A percentile compares a stretch with the other conserved stretches of the same genome.
Evolutionary conservation across 2,888 invertebrate species (phyloP).

Genomic region (Drosophila sordidapex): DNA sequence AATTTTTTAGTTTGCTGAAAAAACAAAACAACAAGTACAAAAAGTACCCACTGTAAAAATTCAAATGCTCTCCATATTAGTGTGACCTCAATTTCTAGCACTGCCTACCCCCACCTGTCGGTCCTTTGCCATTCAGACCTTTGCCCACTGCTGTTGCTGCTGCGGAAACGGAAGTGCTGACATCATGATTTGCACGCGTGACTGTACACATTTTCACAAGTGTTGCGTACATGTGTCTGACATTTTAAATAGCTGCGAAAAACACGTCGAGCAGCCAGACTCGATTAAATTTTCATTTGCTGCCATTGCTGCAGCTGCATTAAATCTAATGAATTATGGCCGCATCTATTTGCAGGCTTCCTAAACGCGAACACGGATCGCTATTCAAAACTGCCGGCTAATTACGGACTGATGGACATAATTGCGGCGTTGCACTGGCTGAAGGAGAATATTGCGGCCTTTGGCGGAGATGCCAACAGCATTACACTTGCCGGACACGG

Average conservation of each 20-base stretch:
- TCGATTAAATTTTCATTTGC: conserved; percentile 64
- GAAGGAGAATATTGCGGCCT: conserved; percentile 96
- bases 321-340: conserved; percentile 39
- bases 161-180: conserved; percentile 77
- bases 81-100: conserved; percentile 62
- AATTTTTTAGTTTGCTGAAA: neutral
- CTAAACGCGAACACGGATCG: conserved; percentile 95
- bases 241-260: conserved; percentile 60
- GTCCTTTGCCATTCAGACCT: neutral
- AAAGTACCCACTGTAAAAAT: conserved; percentile 39
- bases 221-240: conserved; percentile 57
- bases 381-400: conserved; percentile 93
- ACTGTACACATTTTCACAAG: conserved; percentile 67
- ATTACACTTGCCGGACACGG: conserved; percentile 98
- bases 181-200: conserved; percentile 78
- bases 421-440: conserved; percentile 98
- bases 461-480: conserved; percentile 96
- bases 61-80: conserved; percentile 61
- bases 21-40: neutral
- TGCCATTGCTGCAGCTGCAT: conserved; percentile 27
- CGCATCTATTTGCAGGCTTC: conserved; percentile 88
- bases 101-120: neutral
- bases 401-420: conserved; percentile 99
- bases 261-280: conserved; percentile 26
- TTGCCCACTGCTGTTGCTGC: conserved; percentile 26